Base-by-base conservation (phyloP, 2,113 vertebrate genomes). In the Grus americana region DNA sequence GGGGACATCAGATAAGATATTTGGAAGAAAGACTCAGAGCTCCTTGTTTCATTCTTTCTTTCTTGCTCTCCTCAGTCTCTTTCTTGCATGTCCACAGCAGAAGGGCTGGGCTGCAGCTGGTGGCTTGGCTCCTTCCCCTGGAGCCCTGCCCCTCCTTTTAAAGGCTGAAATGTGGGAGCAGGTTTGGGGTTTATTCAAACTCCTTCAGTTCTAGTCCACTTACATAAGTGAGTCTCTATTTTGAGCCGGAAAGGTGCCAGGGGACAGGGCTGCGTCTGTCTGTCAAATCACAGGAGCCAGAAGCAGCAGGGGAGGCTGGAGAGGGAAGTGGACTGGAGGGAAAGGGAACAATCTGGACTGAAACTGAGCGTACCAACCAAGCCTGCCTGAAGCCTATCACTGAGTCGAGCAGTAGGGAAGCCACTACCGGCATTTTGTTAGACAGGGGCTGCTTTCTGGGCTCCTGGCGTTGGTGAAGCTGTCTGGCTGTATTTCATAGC, bases 351-450 rank as follows among this genome's bases (percentile, higher is more conserved):
- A 4, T 30, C n/a, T 30, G n/a, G 30, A 2, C 44, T 74, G 61
- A 40, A 74, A n/a, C 7, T 7, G 14, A 71, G 19, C 23, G 32
- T 32, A 17, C 8, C 40, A 38, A 2, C 10, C 0, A 2, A 79
- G 52, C 13, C 70, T 66, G 34, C 32, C 44, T 75, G 21, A 47
- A 79, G 47, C 47, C 27, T 34, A 0, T 18, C 0, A 0, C 61
- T 44, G 50, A 66, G 52, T 29, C 0, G 5, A 63, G 62, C 47
- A 50, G 11, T 5, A 76, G 27, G 42, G 24, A 85, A 42, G 29
- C 40, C 30, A 14, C 29, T 46, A 1, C 22, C 0, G 0, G 7
- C 5, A 2, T 86, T 79, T 63, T 13, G 12, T 55, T 55, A 20
- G 32, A 32, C 15, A 42, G 32, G 10, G 38, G 7, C 50, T 59